These are phyloP conservation scores for Orchestes rusci DNA, from an alignment of 2,888 invertebrate species.

Conservation along the genomic window DNA sequence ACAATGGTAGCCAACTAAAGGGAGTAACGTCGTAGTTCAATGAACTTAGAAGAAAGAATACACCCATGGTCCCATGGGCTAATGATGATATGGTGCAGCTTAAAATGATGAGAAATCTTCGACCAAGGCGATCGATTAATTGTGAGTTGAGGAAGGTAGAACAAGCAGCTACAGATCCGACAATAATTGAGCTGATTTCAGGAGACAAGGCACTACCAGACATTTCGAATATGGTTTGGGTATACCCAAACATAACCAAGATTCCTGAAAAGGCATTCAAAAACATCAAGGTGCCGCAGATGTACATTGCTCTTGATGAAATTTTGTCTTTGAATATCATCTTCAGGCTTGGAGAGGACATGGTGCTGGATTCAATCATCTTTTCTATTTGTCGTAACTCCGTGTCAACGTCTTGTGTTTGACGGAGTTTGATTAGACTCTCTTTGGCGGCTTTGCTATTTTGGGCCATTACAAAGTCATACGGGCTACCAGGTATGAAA, in stretches of 20 bases:
- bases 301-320: conserved; percentile 20
- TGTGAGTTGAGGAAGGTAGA: conserved; percentile 68
- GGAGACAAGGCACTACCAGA: conserved; percentile 55
- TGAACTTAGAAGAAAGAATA: conserved; percentile 39
- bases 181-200: conserved; percentile 64
- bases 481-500: conserved; percentile 20
- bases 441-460: conserved; percentile 11
- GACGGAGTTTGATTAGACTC: conserved; percentile 12
- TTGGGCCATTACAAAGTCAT: conserved; percentile 14
- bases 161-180: conserved; percentile 65
- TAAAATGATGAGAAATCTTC: conserved; percentile 60
- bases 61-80: conserved; percentile 46
- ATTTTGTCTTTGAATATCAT: conserved; percentile 24
- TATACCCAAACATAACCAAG: conserved; percentile 24
- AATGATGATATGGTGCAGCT: conserved; percentile 59
- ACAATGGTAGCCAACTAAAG: conserved; percentile 63
- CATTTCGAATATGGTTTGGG: conserved; percentile 34
- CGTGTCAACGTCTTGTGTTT: conserved; percentile 5
- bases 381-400: conserved; percentile 9
- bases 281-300: conserved; percentile 22
- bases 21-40: conserved; percentile 40
- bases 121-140: conserved; percentile 69
- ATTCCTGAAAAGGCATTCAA: conserved; percentile 25
- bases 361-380: conserved; percentile 4
- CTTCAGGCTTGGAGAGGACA: conserved; percentile 9